Base-by-base conservation (phyloP, 2,113 vertebrate species). In the Thalassarche chlororhynchos region DNA sequence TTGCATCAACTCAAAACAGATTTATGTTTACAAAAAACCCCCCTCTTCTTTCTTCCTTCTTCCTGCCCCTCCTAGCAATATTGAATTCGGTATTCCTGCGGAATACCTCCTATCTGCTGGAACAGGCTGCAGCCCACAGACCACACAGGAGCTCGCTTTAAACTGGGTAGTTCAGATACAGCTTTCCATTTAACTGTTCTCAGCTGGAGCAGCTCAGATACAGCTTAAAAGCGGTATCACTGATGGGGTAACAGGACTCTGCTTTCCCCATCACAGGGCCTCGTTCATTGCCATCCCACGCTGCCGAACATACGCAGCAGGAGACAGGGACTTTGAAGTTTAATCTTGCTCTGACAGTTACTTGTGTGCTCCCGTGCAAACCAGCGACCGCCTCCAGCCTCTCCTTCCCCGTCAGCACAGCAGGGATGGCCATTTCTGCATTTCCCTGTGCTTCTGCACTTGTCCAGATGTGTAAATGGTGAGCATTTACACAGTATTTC, bases 231-330 rank as follows among this genome's bases (percentile, higher is more conserved):
- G 65, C 32, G 8, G 4, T 36, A 14, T 21, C 24, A 12, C 10
- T 25, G 62, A 60, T 9, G 47, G 26, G 38, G 8, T 21, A 16
- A 28, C 28, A 38, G 36, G 38, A 65, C 14, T 4, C 20, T 26
- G 26, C 14, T 51, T 38, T 46, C 15, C 34, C 44, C 44, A 8
- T 6, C 0, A 0, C 0, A 1, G 40, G 57, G 6, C 44, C 6
- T 4, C 6, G 2, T 11, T 84, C 15, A 1, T 4, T 21, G 14
- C 42, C 12, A 14, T n/a, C 40, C 31, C 34, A 16, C 9, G 0
- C 3, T 5, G 40, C 65, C 13, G 1, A 5, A 19, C 0, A 0
- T 2, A 24, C 0, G 0, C 74, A 71, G 70, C 16, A 31, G 49
- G 58, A 46, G 34, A 25, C 0, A 0, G 32, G 40, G 19, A 14